Base-by-base conservation (phyloP, 1,140 invertebrate genomes). In the Leptonema lineaticorne region DNA sequence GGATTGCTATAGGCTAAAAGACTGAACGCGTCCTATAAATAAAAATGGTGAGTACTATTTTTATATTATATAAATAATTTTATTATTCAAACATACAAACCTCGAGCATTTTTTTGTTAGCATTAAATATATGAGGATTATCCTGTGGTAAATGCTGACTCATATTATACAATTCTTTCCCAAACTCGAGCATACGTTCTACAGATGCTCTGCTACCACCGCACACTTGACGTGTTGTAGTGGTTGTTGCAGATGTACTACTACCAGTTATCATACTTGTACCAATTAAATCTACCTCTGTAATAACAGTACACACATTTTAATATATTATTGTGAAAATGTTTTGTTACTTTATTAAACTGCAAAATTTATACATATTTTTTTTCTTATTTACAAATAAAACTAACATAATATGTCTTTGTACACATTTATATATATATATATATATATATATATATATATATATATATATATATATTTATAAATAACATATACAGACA, bases 1-100 rank as follows among this genome's bases (percentile, higher is more conserved):
- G 97, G 97, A 85, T 98, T 97, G 74, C 94, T 92, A 84, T 98
- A 99, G 11, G 97, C 96, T 75, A 99, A 84, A 75, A 99, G 86
- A 85, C 96, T 98, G 85, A 98, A 98, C 75, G 96, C 96, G 83
- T 98, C 93, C 89, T 97, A 84, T n/a, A 48, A 85, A 81, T 74
- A 70, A 73, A 71, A 53, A 53, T 5, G 16, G 16, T 20, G 11
- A 53, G 18, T 24, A 20, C 24, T 6, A 48, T 48, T 16, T 5
- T 6, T 16, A 16, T 16, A n/a, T 48, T 16, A 7, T 48, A 5
- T 7, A 48, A 48, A 48, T 48, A 11, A 11, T 33, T 6, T 33
- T 33, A n/a, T 48, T 48, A 16, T 14, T 16, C 6, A 53, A 22
- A n/a, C 4, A 53, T 53, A 20, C 24, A 20, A 75, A 94, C 92